Base-by-base conservation (phyloP, 2,113 vertebrate genomes). In the Montifringilla adamsi region DNA sequence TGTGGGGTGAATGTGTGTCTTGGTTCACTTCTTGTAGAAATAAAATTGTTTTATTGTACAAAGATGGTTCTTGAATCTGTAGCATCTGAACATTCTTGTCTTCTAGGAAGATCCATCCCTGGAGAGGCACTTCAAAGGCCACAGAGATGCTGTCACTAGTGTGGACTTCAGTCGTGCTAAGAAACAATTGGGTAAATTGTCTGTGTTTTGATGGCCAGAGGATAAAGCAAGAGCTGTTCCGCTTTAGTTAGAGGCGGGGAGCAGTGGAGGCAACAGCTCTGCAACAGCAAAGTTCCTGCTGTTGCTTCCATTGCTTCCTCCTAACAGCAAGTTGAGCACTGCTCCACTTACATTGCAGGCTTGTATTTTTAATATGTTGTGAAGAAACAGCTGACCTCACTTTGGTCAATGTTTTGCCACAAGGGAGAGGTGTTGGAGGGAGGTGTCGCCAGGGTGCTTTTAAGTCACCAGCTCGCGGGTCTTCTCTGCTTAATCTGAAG, bases 51-150 rank as follows among this genome's bases (percentile, higher is more conserved):
- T 84, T 81, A 10, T 50, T 86, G 15, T 70, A 22, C 1, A 0
- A 60, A 72, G 14, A 26, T 77, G 6, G 10, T 52, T 89, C 13
- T 58, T 89, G 70, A 82, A 86, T 64, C 33, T 90, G 1, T 44
- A 7, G 7, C 72, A 4, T 55, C 18, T 63, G 58, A 77, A 77
- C 19, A 1, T 88, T 59, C 7, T 76, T 97, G 13, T 87, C 53
- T 90, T 92, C 10, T 83, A 99, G 99, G 98, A 98, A 43, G 99
- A 99, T 96, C 99, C 99, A 0, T 98, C 98, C 17, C 96, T 99
- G 37, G 98, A 99, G 96, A 98, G 98, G 75, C 98, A 99, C 93
- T 99, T 99, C 95, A 99, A 98, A 95, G 99, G 99, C 85, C 99
- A 99, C 97, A 98, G 98, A 96, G 99, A 99, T 97, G 97, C 98